A percentile compares a stretch with the other conserved stretches of the same genome.
phyloP scores from a whole-genome alignment of 1,140 invertebrate genomes.

The Sitophilus oryzae region DNA sequence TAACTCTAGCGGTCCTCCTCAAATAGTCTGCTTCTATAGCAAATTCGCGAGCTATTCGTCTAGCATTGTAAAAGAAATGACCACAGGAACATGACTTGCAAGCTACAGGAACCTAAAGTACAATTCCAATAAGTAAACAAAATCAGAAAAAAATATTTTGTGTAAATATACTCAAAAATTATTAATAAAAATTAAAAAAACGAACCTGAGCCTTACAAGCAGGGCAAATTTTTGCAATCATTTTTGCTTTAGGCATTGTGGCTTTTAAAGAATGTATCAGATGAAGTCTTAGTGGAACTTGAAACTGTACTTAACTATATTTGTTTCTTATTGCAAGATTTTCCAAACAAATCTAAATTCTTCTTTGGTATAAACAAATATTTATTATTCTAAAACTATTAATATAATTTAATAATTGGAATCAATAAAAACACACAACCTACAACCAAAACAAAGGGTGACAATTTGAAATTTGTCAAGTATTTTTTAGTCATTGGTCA shows the following conservation, averaged over 20 bases:
- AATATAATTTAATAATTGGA: too few relatives aligned
- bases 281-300: too few relatives aligned
- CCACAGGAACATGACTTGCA: conserved; percentile 75
- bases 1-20: conserved; percentile 65
- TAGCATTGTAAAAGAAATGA: conserved; percentile 67
- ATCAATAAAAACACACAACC: too few relatives aligned
- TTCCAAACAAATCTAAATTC: too few relatives aligned
- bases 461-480: too few relatives aligned
- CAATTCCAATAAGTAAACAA: not conserved
- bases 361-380: too few relatives aligned
- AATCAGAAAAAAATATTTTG: not conserved
- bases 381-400: too few relatives aligned
- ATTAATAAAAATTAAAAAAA: not conserved
- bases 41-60: conserved; percentile 50
- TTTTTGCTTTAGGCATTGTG: conserved; percentile 21
- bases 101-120: conserved; percentile 66
- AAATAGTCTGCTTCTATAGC: conserved; percentile 46
- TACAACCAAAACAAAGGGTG: too few relatives aligned
- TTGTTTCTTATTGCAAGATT: too few relatives aligned
- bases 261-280: too few relatives aligned
- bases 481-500: too few relatives aligned
- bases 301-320: too few relatives aligned
- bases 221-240: conserved; percentile 25
- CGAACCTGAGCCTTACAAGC: conserved; percentile 22
- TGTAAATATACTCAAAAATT: not conserved